Base-by-base conservation (phyloP, 1,140 invertebrate species). In the Rhopalosiphum padi region DNA sequence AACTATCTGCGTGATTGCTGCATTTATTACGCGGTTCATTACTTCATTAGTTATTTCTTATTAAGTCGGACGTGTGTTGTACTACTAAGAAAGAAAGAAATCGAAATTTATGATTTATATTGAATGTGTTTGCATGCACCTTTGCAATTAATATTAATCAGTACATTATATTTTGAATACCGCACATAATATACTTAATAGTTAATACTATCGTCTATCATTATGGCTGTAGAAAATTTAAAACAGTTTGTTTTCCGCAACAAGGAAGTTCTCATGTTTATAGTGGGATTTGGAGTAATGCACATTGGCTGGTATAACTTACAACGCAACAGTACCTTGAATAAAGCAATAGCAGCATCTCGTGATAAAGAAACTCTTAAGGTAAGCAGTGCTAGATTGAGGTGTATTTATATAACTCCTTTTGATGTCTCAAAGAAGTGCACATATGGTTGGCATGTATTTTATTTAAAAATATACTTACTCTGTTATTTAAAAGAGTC, bases 261-360 rank as follows among this genome's bases (percentile, higher is more conserved):
- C 37, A 90, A 90, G 25, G 89, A 90, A 68, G 22, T 90, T 22
- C 51, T 90, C 8, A 90, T 90, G 89, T 90, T 90, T 68, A 30
- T 90, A 30, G 89, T 90, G n/a, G 89, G 89, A 68, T 90, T 90
- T 30, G 89, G 89, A 55, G 89, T 30, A 6, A 90, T 90, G 89
- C 89, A 90, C 53, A 43, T 68, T 21, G 89, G 89, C 25, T 90
- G 89, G 89, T 90, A 90, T 25, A 90, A 90, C 30, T 60, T 90
- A 37, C 89, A 90, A 37, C 89, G 89, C n/a, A 90, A 41, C 37
- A 68, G 37, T 41, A 43, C 89, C 35, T 15, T 90, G 37, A 90
- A 90, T 90, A 90, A 90, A 43, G 89, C 89, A 30, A 48, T 90
- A 55, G 53, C 51, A 55, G 89, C 89, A 0, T 30, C 53, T 68